Evolutionary conservation across 2,797 vertebrate species (phyloP).

Genomic region (Molossus molossus): DNA sequence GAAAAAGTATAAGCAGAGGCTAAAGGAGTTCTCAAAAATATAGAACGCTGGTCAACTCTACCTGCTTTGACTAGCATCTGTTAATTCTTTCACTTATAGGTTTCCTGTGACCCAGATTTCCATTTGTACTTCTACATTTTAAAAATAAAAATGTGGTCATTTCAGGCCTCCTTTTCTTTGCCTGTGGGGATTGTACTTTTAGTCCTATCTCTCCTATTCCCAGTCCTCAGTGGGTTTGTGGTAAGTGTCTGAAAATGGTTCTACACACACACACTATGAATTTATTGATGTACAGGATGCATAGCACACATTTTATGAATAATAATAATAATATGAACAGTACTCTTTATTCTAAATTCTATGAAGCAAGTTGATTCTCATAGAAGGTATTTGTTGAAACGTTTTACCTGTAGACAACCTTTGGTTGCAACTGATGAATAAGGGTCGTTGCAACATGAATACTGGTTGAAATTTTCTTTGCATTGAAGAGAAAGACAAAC

Average conservation of each 20-base stretch:
- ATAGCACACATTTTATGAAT: background rate
- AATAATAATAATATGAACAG: background rate
- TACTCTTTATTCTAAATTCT: background rate
- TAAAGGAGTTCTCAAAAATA: background rate
- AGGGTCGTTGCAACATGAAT: background rate
- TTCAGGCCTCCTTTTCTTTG: conserved; percentile 42
- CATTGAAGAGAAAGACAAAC: conserved; percentile 12
- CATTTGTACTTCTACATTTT: conserved; percentile 29
- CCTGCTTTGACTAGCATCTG: conserved; percentile 23
- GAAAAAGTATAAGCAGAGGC: background rate
- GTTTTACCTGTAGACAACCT: conserved; percentile 9
- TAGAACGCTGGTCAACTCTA: background rate
- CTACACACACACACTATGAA: background rate
- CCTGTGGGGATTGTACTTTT: conserved; percentile 48
- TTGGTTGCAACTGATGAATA: background rate
- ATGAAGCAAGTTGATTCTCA: background rate
- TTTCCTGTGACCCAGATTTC: conserved; percentile 54
- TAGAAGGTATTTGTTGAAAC: background rate
- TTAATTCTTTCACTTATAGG: conserved; percentile 50
- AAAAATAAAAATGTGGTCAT: conserved; percentile 24
- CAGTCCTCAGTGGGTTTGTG: background rate
- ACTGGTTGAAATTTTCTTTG: conserved; percentile 16
- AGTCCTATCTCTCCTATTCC: background rate
- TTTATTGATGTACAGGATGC: background rate
- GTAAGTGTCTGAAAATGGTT: background rate